phyloP scores from a whole-genome alignment of 2,113 vertebrate species.

The Gallinago paraguaiae region DNA sequence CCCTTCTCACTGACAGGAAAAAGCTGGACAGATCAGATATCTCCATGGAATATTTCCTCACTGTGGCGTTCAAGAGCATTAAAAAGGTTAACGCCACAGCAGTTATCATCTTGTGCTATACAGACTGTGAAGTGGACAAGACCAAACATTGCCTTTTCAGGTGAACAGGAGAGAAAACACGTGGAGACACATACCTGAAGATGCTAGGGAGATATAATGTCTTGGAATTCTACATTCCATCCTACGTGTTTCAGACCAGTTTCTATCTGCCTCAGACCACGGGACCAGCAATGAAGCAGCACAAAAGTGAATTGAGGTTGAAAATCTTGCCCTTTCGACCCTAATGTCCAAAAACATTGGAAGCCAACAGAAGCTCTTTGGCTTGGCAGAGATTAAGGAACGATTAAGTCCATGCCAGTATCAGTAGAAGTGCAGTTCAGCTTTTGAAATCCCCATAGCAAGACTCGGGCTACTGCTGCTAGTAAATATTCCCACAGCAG shows the following conservation, averaged over 20 bases:
- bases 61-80: neutral
- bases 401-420: neutral
- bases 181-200: neutral
- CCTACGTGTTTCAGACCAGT: neutral
- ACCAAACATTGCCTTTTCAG: neutral
- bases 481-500: neutral
- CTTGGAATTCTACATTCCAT: neutral
- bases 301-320: neutral
- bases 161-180: neutral
- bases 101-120: neutral
- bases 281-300: neutral
- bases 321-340: neutral
- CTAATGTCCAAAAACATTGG: neutral
- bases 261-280: neutral
- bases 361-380: neutral
- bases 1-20: neutral
- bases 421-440: neutral
- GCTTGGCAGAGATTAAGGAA: neutral
- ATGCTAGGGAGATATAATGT: rapidly evolving
- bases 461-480: neutral
- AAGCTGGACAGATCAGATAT: neutral
- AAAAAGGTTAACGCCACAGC: neutral
- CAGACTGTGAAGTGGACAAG: neutral
- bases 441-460: neutral
- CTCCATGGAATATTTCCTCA: neutral